Base-by-base conservation (phyloP, 2,797 vertebrate species). In the Sylvia borin region DNA sequence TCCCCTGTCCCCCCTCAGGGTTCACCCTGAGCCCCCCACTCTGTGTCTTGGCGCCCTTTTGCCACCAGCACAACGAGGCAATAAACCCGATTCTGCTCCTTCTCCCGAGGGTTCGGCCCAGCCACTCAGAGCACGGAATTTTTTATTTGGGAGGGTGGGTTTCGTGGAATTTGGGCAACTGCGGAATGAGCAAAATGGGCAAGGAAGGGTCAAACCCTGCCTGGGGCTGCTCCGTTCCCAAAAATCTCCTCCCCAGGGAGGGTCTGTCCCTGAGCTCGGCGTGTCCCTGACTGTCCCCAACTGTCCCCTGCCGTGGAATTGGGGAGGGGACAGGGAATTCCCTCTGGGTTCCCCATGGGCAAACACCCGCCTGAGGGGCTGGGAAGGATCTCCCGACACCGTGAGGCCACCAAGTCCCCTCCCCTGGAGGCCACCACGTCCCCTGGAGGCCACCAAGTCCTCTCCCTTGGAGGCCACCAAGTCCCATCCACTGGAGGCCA, bases 331-430 rank as follows among this genome's bases (percentile, higher is more conserved):
- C 0, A 0, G n/a, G 14, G 24, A 8, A 0, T 2, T 27, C 36
- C 40, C n/a, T 65, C 50, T n/a, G 65, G 25, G 6, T 20, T 20
- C 27, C 51, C 42, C n/a, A n/a, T 9, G 4, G 50, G 9, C 32
- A 25, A 40, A n/a, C 3, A 0, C n/a, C 0, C 1, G 7, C 34
- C 74, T 0, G 5, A 42, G 53, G 51, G 66, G 11, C 16, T 0
- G 5, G 53, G 55, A 10, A 40, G 8, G 64, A 14, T 3, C 17
- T 45, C 32, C 50, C 2, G 31, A 6, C 13, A 20, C 27, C 2
- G 0, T 1, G 47, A 17, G 64, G 60, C 83, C 91, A 48, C 88
- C 53, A 8, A 5, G 31, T 6, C 81, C 51, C 27, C 5, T 36
- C 42, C 15, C 29, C 32, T 3, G 11, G 70, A 1, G 29, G 21